Conservation (phyloP, 2,888 invertebrate species). For the Eupithecia subfuscata region DNA sequence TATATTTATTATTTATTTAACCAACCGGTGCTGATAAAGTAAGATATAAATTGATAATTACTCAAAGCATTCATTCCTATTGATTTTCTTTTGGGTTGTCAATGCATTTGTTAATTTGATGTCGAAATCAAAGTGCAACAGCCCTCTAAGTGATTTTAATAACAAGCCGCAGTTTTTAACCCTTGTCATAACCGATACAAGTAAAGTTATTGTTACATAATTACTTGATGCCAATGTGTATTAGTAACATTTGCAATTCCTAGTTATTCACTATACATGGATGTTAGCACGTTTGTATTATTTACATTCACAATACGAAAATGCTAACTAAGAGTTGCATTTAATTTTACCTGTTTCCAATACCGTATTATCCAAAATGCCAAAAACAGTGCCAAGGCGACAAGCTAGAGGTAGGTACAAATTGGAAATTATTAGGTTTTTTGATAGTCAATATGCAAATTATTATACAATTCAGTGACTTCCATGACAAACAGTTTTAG, state of each 20-base stretch:
- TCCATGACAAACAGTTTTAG: conserved; percentile 3
- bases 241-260: conserved; percentile 1
- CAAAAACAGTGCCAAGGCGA: background rate
- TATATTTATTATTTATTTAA: background rate
- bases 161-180: background rate
- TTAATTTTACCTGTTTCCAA: background rate
- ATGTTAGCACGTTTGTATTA: conserved; percentile 10
- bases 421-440: background rate
- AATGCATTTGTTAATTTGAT: background rate
- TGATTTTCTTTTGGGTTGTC: background rate
- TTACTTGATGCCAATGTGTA: background rate
- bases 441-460: background rate
- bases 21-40: background rate
- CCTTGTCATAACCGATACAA: background rate
- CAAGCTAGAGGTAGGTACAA: background rate
- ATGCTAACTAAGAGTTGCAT: background rate
- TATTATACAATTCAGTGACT: background rate
- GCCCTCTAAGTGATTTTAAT: background rate
- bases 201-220: background rate
- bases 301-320: background rate
- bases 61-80: background rate
- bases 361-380: background rate
- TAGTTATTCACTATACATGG: background rate
- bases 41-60: background rate
- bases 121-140: background rate